Percentiles rank a stretch among this genome's conserved stretches.
Evolutionary conservation across 2,113 vertebrate species (phyloP).

Genomic region (Ploceus nigricollis): DNA sequence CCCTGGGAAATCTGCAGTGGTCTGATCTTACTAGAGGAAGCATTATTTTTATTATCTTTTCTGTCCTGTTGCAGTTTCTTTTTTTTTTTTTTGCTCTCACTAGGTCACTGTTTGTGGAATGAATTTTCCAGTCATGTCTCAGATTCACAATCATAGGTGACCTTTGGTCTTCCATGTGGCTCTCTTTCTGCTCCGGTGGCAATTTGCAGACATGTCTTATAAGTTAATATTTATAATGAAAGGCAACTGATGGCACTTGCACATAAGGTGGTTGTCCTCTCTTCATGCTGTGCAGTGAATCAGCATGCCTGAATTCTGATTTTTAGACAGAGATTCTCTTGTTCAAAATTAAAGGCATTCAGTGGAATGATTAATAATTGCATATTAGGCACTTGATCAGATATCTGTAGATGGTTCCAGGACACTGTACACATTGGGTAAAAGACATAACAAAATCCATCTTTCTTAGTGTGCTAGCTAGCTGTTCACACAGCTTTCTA

Average conservation of each 20-base stretch:
- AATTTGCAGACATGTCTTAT: not conserved
- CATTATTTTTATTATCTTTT: not conserved
- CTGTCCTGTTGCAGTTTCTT: not conserved
- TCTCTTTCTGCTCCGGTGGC: constrained; percentile 1
- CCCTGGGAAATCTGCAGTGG: not conserved
- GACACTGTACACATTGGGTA: not conserved
- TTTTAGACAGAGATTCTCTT: not conserved
- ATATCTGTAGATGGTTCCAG: not conserved
- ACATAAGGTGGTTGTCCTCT: not conserved
- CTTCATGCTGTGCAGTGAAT: not conserved
- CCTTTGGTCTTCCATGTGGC: constrained; percentile 23
- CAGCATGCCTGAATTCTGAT: constrained; percentile 7
- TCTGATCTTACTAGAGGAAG: not conserved
- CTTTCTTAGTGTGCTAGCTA: not conserved
- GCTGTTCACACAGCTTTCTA: not conserved
- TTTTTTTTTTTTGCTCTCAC: not conserved
- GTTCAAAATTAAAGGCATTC: not conserved
- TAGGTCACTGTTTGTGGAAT: not conserved
- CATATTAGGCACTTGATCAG: not conserved
- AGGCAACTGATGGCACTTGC: not conserved
- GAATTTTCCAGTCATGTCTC: constrained; percentile 33
- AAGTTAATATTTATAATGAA: constrained; percentile 44
- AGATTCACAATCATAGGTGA: not conserved
- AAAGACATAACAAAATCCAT: not conserved
- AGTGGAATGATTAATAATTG: not conserved